Evolutionary conservation across 2,113 vertebrate genomes (phyloP).

Genomic region (Colius striatus): DNA sequence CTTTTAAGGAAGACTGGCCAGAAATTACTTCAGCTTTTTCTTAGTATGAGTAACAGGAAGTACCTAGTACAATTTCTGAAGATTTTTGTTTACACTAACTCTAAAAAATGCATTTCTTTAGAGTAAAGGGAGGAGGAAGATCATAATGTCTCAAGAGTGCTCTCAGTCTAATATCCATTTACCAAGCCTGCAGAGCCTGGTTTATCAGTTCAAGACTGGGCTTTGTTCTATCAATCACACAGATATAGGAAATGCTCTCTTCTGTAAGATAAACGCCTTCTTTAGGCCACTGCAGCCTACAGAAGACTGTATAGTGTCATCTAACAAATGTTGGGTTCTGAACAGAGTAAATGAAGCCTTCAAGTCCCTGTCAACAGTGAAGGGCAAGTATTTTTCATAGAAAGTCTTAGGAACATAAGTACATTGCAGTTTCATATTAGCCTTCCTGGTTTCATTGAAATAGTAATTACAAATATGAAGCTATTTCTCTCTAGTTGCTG

Average conservation of each 20-base stretch:
- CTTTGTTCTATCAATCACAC: not conserved
- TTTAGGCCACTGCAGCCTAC: not conserved
- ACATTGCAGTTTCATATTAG: not conserved
- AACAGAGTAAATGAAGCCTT: not conserved
- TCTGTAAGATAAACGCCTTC: not conserved
- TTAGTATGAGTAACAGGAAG: not conserved
- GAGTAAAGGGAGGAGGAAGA: not conserved
- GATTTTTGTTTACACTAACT: not conserved
- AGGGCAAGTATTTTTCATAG: not conserved
- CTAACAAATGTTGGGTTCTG: not conserved
- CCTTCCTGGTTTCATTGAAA: not conserved
- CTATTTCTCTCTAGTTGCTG: not conserved
- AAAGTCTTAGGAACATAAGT: not conserved
- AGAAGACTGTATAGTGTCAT: not conserved
- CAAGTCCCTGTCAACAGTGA: not conserved
- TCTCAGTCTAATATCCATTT: not conserved
- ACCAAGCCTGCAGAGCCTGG: not conserved
- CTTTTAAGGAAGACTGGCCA: not conserved
- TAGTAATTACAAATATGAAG: not conserved
- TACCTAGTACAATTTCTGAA: not conserved
- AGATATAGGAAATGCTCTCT: not conserved
- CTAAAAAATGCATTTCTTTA: not conserved
- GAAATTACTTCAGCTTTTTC: not conserved
- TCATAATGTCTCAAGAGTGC: not conserved
- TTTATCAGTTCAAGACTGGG: not conserved